Conservation (phyloP, 2,113 vertebrate species). For the Leucoraja erinaceus region DNA sequence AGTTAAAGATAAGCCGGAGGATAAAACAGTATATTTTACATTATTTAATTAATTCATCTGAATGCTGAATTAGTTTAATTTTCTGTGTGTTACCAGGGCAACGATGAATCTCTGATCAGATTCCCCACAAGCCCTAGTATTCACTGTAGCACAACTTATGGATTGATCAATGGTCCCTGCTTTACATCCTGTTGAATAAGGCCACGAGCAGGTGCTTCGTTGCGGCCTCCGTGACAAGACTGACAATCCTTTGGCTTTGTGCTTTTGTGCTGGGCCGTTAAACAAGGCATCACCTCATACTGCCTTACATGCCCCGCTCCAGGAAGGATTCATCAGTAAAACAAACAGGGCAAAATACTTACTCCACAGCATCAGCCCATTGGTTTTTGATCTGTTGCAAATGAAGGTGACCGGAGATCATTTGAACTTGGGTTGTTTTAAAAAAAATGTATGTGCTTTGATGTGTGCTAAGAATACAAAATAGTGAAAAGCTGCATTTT, state of each 20-base stretch:
- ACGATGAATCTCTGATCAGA: constrained; percentile 2
- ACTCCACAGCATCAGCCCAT: neutral
- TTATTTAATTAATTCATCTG: neutral
- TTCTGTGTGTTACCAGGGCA: constrained; percentile 40
- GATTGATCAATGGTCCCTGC: neutral
- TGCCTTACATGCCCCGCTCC: no score
- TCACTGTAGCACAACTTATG: constrained; percentile 35
- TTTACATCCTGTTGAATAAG: neutral
- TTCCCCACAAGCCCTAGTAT: neutral
- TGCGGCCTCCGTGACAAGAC: neutral
- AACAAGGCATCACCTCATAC: no score
- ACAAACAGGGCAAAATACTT: neutral
- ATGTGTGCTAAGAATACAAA: neutral
- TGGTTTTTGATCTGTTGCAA: neutral
- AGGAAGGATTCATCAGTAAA: neutral
- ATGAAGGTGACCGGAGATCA: neutral
- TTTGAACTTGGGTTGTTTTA: neutral
- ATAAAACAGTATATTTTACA: neutral
- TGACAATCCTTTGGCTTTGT: constrained; percentile 37
- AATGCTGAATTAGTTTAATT: neutral
- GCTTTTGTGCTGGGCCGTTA: no score
- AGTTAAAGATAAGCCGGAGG: neutral
- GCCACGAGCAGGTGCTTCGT: constrained; percentile 41
- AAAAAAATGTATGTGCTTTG: neutral
- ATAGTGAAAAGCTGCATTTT: neutral